These are phyloP conservation scores for Ips typographus DNA, from an alignment of 1,140 invertebrate species.

Conservation along the genomic window DNA sequence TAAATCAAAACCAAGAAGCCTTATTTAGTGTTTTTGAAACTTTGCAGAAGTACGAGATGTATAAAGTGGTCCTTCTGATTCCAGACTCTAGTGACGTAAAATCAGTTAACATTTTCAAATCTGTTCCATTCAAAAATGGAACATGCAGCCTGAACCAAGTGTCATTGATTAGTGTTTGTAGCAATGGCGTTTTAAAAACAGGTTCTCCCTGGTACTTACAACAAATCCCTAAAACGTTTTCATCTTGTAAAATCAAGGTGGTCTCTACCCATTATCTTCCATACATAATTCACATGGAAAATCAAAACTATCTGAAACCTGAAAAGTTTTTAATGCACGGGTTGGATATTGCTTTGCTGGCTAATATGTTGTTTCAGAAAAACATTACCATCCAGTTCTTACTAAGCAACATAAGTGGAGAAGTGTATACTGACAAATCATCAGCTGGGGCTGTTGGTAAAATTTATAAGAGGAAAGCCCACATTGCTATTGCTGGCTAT, in stretches of 20 bases:
- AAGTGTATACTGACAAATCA: slow-evolving; percentile 14
- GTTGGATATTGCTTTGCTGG: slow-evolving; percentile 21
- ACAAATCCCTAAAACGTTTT: slow-evolving; percentile 39
- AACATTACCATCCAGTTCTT: slow-evolving; percentile 23
- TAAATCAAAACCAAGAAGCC: too few species aligned
- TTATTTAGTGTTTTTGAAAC: slow-evolving; percentile 15
- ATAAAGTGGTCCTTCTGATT: slow-evolving; percentile 34
- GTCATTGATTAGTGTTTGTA: slow-evolving; percentile 20
- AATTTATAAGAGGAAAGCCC: slow-evolving; percentile 9
- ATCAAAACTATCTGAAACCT: background rate
- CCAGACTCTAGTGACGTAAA: slow-evolving; percentile 8
- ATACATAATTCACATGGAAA: slow-evolving; percentile 30
- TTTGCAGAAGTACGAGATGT: slow-evolving; percentile 33
- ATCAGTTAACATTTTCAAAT: slow-evolving; percentile 37
- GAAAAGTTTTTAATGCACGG: slow-evolving; percentile 21
- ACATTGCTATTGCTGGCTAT: slow-evolving; percentile 24
- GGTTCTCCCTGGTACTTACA: slow-evolving; percentile 24
- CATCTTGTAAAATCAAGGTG: slow-evolving; percentile 38
- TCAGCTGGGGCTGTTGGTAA: slow-evolving; percentile 13
- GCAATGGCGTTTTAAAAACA: slow-evolving; percentile 8
- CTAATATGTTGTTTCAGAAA: slow-evolving; percentile 20
- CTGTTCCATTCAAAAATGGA: slow-evolving; percentile 39
- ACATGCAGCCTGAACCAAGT: slow-evolving; percentile 34
- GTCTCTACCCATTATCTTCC: slow-evolving; percentile 35
- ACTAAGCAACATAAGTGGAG: background rate